Base-by-base conservation (phyloP, 2,113 vertebrate species). In the Crotophaga sulcirostris region DNA sequence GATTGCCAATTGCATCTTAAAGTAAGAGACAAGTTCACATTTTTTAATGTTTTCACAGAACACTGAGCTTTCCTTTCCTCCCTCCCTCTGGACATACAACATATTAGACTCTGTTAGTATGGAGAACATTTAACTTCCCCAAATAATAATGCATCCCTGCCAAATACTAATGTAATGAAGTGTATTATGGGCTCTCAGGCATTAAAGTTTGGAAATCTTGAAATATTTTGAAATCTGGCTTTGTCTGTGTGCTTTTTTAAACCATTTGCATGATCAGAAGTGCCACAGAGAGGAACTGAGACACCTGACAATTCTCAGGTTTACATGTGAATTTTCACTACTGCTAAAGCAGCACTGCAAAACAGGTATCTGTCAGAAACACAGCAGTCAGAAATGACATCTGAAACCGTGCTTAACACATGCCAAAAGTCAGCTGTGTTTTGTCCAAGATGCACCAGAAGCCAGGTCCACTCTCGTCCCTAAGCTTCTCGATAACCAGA, bases 341-440 rank as follows among this genome's bases (percentile, higher is more conserved):
- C 45, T 4, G 28, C 15, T 7, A 60, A 52, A 82, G 59, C 47
- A 67, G 55, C 13, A 6, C 59, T 16, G 42, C 7, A 18, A 45
- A 88, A 58, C 14, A n/a, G 11, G 24, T 12, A 33, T 11, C 31
- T n/a, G 5, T 42, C 6, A 59, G 29, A 44, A 55, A 51, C 5
- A 44, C 40, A 16, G 33, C 36, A 28, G 12, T 13, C 28, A 73
- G 25, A 85, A 78, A 31, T 0, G 0, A 49, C 6, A 1, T 7
- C 67, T 51, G 31, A 47, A 95, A 47, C 6, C 8, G 38, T 9
- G 23, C 40, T 69, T 3, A 9, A 54, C 25, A 26, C 2, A 1
- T n/a, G 29, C 34, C 79, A 19, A 23, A 58, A 77, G 42, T 29
- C 70, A 76, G 34, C 17, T 78, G 62, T 2, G 2, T 11, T 86